These are phyloP conservation scores for Pseudoips prasinana DNA, from an alignment of 2,888 invertebrate species.

Conservation along the genomic window DNA sequence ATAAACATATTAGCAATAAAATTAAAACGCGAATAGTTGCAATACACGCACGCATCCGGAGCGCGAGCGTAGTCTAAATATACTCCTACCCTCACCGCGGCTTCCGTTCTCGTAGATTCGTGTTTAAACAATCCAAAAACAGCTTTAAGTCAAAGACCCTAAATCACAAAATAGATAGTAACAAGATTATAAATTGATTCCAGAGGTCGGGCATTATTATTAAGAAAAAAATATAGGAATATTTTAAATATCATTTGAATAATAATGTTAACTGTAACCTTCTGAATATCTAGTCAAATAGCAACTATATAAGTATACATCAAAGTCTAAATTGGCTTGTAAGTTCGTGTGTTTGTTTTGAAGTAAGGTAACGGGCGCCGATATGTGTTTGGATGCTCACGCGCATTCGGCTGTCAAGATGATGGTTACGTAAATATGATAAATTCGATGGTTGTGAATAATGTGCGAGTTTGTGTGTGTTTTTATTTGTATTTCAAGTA, in stretches of 20 bases:
- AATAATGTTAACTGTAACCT: slow-evolving; percentile 26
- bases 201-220: slow-evolving; percentile 22
- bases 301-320: neutral
- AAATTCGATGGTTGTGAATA: slow-evolving; percentile 20
- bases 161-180: slow-evolving; percentile 4
- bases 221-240: slow-evolving; percentile 25
- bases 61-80: slow-evolving; percentile 33
- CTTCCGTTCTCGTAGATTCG: slow-evolving; percentile 25
- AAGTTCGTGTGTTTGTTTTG: slow-evolving; percentile 19
- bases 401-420: slow-evolving; percentile 41
- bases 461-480: slow-evolving; percentile 13
- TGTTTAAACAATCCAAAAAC: slow-evolving; percentile 16
- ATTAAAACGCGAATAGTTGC: slow-evolving; percentile 34
- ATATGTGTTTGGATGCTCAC: slow-evolving; percentile 47
- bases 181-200: slow-evolving; percentile 19
- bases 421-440: slow-evolving; percentile 39
- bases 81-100: slow-evolving; percentile 31
- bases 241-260: slow-evolving; percentile 29
- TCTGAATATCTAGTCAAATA: slow-evolving; percentile 5
- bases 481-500: no score
- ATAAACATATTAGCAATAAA: slow-evolving; percentile 31
- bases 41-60: slow-evolving; percentile 31
- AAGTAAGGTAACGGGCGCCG: slow-evolving; percentile 31
- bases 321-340: slow-evolving; percentile 5
- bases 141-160: slow-evolving; percentile 6